These are phyloP conservation scores for Pelosia muscerda DNA, from an alignment of 2,888 invertebrate species.

Conservation along the genomic window DNA sequence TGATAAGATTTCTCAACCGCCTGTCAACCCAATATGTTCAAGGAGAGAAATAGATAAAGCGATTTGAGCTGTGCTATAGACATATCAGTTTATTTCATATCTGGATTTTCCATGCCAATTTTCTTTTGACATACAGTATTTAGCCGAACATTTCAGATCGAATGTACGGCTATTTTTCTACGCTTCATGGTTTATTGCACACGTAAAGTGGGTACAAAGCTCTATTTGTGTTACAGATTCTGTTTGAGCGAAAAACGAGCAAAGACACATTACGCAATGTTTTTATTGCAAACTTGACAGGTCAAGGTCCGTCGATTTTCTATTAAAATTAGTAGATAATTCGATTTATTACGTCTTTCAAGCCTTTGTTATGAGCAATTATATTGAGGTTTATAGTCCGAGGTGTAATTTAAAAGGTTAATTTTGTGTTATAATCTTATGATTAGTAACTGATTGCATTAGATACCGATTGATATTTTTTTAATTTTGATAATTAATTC, in stretches of 20 bases:
- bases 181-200: conserved; percentile 48
- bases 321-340: conserved; percentile 18
- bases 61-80: conserved; percentile 18
- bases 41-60: conserved; percentile 27
- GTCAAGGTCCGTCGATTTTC: conserved; percentile 30
- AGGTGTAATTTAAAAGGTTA: conserved; percentile 9
- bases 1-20: conserved; percentile 74
- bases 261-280: conserved; percentile 26
- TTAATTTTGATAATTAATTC: background rate
- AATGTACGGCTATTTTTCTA: conserved; percentile 32
- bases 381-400: conserved; percentile 22
- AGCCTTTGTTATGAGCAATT: conserved; percentile 11
- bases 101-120: conserved; percentile 15
- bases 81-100: conserved; percentile 21
- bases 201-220: conserved; percentile 38
- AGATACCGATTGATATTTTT: background rate
- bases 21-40: conserved; percentile 34
- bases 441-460: background rate
- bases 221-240: conserved; percentile 42
- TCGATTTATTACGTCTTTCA: conserved; percentile 15
- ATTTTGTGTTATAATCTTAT: conserved; percentile 10
- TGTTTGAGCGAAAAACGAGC: conserved; percentile 35
- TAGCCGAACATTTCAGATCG: conserved; percentile 25
- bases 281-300: conserved; percentile 30
- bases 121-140: conserved; percentile 20